Conservation (phyloP, 2,888 invertebrate genomes). For the Drosophila quasianomalipes region DNA sequence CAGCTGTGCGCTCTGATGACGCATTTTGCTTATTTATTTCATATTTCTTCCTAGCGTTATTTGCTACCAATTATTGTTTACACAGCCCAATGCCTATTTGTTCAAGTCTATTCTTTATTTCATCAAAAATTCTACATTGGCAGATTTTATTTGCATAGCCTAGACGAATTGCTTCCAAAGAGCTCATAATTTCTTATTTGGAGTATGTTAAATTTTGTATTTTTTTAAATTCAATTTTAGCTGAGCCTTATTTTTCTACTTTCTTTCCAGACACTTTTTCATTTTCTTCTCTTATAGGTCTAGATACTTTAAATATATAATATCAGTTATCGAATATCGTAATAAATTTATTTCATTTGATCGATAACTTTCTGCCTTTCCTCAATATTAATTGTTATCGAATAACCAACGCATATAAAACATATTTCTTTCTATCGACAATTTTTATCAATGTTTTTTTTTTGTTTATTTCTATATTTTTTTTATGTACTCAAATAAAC, state of each 20-base stretch:
- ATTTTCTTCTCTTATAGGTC: background rate
- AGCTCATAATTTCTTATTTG: background rate
- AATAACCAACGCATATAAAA: background rate
- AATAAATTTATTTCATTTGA: too few species aligned
- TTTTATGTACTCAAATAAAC: too few species aligned
- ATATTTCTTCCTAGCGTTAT: background rate
- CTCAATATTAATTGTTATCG: background rate
- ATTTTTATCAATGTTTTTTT: background rate
- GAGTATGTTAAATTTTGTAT: background rate
- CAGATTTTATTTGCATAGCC: background rate
- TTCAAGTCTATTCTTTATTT: background rate
- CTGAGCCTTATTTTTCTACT: background rate
- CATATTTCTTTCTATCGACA: background rate
- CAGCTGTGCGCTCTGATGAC: slow-evolving; percentile 31
- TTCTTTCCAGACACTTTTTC: background rate
- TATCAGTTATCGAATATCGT: too few species aligned
- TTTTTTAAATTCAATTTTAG: background rate
- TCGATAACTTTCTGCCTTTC: too few species aligned
- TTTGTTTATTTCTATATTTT: too few species aligned
- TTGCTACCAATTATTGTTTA: slow-evolving; percentile 19
- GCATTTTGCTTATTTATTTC: slow-evolving; percentile 18
- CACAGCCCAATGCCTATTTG: background rate
- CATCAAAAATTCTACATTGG: background rate
- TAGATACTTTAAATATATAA: background rate
- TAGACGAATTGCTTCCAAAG: background rate